phyloP scores from a whole-genome alignment of 2,888 invertebrate genomes.

The Nycteola revayana region DNA sequence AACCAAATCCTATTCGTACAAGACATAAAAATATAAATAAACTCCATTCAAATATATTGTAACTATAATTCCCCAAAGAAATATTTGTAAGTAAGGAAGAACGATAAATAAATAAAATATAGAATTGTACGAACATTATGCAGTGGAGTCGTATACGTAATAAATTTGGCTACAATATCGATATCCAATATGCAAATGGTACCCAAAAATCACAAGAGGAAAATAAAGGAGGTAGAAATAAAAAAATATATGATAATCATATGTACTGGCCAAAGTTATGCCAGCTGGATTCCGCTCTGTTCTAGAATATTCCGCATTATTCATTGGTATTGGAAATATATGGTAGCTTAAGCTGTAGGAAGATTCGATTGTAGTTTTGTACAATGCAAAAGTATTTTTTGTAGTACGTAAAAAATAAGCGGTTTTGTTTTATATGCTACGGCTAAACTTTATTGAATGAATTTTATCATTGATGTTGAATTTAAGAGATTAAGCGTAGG shows the following conservation, averaged over 20 bases:
- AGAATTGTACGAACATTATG: conserved; percentile 51
- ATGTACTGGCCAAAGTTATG: conserved; percentile 58
- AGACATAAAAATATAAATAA: conserved; percentile 21
- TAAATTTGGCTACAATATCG: conserved; percentile 72
- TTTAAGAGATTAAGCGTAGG: no score
- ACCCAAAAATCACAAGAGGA: conserved; percentile 68
- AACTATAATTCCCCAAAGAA: conserved; percentile 38
- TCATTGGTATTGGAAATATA: conserved; percentile 8
- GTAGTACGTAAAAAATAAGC: no score
- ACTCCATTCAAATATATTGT: conserved; percentile 27
- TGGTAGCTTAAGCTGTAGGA: conserved; percentile 3
- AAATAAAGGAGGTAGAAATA: conserved; percentile 64
- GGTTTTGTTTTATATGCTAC: no score
- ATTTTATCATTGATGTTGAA: no score
- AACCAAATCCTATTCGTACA: conserved; percentile 22
- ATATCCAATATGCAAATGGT: conserved; percentile 75
- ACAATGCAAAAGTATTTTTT: no score
- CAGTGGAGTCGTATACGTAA: conserved; percentile 56
- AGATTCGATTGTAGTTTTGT: not conserved
- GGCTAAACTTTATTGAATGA: no score
- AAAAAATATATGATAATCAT: conserved; percentile 74
- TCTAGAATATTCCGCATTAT: conserved; percentile 18
- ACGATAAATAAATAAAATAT: conserved; percentile 41
- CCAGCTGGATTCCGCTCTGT: conserved; percentile 39
- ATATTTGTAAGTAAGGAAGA: no score